Evolutionary conservation across 2,888 invertebrate species (phyloP).

Genomic region (Erannis defoliaria): DNA sequence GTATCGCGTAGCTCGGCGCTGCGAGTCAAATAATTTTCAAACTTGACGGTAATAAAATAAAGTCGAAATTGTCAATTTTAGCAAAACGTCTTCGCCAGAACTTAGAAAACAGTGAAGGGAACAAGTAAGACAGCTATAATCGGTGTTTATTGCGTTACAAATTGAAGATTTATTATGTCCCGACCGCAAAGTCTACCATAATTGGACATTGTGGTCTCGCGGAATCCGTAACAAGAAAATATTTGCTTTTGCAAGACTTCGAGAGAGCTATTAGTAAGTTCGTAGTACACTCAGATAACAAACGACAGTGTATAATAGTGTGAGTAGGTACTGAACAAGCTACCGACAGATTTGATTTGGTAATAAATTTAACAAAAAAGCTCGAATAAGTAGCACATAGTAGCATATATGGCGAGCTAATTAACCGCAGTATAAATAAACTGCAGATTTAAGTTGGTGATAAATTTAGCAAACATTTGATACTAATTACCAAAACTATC

Average conservation of each 20-base stretch:
- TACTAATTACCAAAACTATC: too few relatives aligned
- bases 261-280: constrained; percentile 9
- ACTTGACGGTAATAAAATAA: neutral
- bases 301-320: too few relatives aligned
- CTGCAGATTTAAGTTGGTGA: too few relatives aligned
- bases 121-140: constrained; percentile 39
- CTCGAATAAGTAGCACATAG: too few relatives aligned
- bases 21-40: neutral
- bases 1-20: neutral
- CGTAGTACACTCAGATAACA: neutral
- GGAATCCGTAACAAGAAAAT: constrained; percentile 44
- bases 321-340: too few relatives aligned
- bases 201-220: constrained; percentile 41
- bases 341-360: too few relatives aligned
- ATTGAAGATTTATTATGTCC: constrained; percentile 49
- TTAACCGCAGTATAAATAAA: too few relatives aligned
- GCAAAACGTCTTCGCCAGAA: constrained; percentile 13
- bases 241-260: constrained; percentile 15
- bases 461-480: too few relatives aligned
- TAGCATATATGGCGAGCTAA: too few relatives aligned
- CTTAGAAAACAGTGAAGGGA: constrained; percentile 34
- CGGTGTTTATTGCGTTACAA: constrained; percentile 49
- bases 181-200: constrained; percentile 41
- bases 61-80: constrained; percentile 2
- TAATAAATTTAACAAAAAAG: too few relatives aligned